Percentiles rank a stretch among this genome's conserved stretches.
These are phyloP conservation scores for Zaprionus lineosus DNA, from an alignment of 2,888 invertebrate species.

Conservation along the genomic window DNA sequence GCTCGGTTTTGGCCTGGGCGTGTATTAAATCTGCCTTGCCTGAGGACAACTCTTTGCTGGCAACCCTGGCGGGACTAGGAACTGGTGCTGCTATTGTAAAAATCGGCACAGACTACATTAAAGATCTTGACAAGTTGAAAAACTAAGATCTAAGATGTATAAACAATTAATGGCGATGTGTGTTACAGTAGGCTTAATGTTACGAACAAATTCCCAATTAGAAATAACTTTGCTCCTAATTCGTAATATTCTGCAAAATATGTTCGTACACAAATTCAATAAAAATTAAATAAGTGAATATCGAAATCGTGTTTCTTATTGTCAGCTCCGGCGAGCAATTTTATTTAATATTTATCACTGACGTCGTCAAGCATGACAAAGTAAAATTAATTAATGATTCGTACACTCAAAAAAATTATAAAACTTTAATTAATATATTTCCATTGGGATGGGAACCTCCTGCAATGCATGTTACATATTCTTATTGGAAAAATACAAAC, in stretches of 20 bases:
- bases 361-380: no score
- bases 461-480: no score
- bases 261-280: slow-evolving; percentile 26
- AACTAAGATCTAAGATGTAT: slow-evolving; percentile 32
- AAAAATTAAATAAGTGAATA: no score
- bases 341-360: no score
- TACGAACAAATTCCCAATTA: slow-evolving; percentile 18
- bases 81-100: slow-evolving; percentile 81
- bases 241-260: slow-evolving; percentile 18
- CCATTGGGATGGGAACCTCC: no score
- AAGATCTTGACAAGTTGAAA: slow-evolving; percentile 78
- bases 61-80: slow-evolving; percentile 79
- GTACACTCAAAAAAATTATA: no score
- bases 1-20: slow-evolving; percentile 95
- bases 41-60: slow-evolving; percentile 72
- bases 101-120: slow-evolving; percentile 81
- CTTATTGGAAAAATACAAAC: no score
- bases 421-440: no score
- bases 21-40: slow-evolving; percentile 89
- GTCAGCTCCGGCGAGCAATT: no score
- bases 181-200: slow-evolving; percentile 2
- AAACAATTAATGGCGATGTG: slow-evolving; percentile 1
- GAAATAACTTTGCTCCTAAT: slow-evolving; percentile 12
- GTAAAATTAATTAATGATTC: no score
- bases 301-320: no score